Base-by-base conservation (phyloP, 30 jellyfish, hydroid and myxozoan species). In the Euphysa ruthae region DNA sequence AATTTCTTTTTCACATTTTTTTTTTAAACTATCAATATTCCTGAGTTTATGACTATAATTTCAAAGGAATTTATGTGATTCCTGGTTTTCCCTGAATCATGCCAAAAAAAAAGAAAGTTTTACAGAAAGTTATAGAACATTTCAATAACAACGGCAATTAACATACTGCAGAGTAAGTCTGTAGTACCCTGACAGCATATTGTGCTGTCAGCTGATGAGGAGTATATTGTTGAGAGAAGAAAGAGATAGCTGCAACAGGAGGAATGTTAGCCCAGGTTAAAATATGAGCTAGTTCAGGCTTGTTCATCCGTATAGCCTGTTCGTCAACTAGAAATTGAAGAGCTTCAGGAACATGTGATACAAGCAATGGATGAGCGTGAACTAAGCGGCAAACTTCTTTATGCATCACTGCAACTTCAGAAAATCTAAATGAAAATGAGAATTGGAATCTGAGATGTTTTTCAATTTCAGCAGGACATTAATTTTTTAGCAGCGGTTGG, bases 121-220 rank as follows among this genome's bases (percentile, higher is more conserved):
- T n/a, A n/a, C n/a, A n/a, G n/a, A n/a, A n/a, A n/a, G n/a, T n/a
- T n/a, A n/a, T n/a, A n/a, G n/a, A n/a, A n/a, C n/a, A n/a, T n/a
- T n/a, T n/a, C n/a, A n/a, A n/a, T n/a, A 34, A 0, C 1, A 13
- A 0, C 22, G 16, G 25, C 16, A 0, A 44, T 14, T 34, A 7
- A 69, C 93, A 30, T 61, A 90, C 98, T 61, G 98, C 91, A 1
- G 94, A 74, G 29, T 90, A 90, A 12, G 95, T 61, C 19, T 90
- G 93, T 0, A 90, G 75, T 16, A 82, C 95, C 13, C 93, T 84
- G 18, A 90, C 90, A 8, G 98, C 98, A 66, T 79, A 90, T 57
- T 90, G 98, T 25, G 98, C 98, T 1, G 95, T 90, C 44, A 82
- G 61, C 2, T 83, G 87, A 43, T 90, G 85, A 57, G 94, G 87